A percentile compares a stretch with the other conserved stretches of the same genome.
phyloP scores from a whole-genome alignment of 2,888 invertebrate genomes.

The Mimas tiliae region DNA sequence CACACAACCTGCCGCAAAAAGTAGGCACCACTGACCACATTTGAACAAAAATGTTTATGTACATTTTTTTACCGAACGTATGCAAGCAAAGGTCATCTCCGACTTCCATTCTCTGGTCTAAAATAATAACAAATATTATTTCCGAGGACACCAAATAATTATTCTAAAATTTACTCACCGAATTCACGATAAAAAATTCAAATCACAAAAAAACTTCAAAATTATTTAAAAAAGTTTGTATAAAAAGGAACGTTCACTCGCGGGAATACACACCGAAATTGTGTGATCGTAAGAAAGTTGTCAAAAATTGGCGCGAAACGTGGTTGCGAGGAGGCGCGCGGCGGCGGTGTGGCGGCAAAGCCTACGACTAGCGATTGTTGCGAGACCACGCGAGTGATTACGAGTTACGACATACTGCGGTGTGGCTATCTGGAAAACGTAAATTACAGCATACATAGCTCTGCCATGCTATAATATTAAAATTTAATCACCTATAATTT shows the following conservation, averaged over 20 bases:
- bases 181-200: background rate
- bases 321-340: slow-evolving; percentile 46
- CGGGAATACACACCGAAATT: background rate
- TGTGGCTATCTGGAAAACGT: slow-evolving; percentile 13
- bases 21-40: no score
- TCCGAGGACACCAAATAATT: background rate
- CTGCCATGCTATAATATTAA: slow-evolving; percentile 1
- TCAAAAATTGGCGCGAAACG: slow-evolving; percentile 55
- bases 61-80: background rate
- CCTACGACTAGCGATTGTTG: slow-evolving; percentile 31
- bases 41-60: background rate
- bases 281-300: slow-evolving; percentile 31
- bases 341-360: slow-evolving; percentile 49
- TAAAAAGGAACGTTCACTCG: slow-evolving; percentile 22
- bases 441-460: background rate
- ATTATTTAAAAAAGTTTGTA: background rate
- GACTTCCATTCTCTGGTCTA: slow-evolving; percentile 1
- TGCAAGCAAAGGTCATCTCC: slow-evolving; percentile 8
- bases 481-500: background rate
- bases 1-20: background rate
- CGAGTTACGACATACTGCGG: slow-evolving; percentile 36
- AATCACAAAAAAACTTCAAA: slow-evolving; percentile 1
- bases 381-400: slow-evolving; percentile 37
- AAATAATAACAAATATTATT: slow-evolving; percentile 13
- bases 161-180: slow-evolving; percentile 3